Base-by-base conservation (phyloP, 1,140 invertebrate species). In the Orchestia grillus region DNA sequence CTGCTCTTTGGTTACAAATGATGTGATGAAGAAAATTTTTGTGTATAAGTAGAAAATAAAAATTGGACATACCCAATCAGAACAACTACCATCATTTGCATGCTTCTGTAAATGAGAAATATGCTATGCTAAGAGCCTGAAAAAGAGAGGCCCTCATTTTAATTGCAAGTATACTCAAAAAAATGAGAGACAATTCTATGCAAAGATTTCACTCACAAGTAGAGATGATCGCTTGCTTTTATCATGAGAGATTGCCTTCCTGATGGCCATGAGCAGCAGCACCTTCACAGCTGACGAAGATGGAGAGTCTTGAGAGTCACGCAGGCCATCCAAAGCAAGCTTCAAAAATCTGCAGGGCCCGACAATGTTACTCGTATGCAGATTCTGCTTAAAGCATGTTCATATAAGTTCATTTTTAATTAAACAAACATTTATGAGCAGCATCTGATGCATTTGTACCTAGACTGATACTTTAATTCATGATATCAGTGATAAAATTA, bases 231-330 rank as follows among this genome's bases (percentile, higher is more conserved):
- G 36, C 40, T 94, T 94, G 44, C 36, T 94, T 44, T 40, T 94
- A 40, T 94, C 92, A n/a, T 19, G 92, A 40, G 41, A 28, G 40
- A 47, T 94, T 6, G 92, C 44, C 44, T 94, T 47, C 44, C 44
- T 94, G 92, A 94, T 42, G 43, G 44, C 92, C 92, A 94, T 45
- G 40, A 94, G 92, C 92, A 94, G 92, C 43, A 94, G 92, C 43
- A 94, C 92, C 44, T 94, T 94, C 3, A 94, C 36, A n/a, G 43
- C 44, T n/a, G 44, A 42, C 19, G 44, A 45, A 11, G 43, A 19
- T 42, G 88, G 88, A 43, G 41, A 0, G 8, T 94, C 92, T 11
- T 40, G 40, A 28, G 92, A 40, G 40, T 94, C 92, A 4, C 92
- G 92, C 28, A 94, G 44, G 43, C 92, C 92, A 8, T 94, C 92